Percentiles rank a stretch among this genome's conserved stretches.
These are phyloP conservation scores for Ceryle rudis DNA, from an alignment of 2,797 vertebrate species.

Conservation along the genomic window DNA sequence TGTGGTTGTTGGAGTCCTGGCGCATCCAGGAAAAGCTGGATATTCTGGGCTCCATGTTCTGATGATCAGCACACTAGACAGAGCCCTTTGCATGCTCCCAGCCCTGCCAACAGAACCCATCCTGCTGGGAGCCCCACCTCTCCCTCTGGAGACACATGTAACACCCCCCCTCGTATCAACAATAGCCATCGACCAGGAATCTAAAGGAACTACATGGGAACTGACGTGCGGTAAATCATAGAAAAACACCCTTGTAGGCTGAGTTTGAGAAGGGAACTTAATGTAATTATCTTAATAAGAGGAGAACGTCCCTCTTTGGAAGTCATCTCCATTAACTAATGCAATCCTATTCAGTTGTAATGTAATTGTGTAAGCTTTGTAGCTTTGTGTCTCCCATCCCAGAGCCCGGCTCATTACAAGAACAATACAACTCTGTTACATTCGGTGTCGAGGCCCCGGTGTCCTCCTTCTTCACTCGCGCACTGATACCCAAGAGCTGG, in stretches of 20 bases:
- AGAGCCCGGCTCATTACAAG: not conserved
- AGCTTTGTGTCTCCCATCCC: not conserved
- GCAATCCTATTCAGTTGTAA: not conserved
- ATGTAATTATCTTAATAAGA: conserved; percentile 23
- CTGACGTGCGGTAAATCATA: not conserved
- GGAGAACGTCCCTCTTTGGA: not conserved
- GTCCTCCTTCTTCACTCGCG: not conserved
- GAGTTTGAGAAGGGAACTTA: not conserved
- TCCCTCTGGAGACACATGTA: fast-evolving
- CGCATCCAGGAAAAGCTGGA: not conserved
- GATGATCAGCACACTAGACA: fast-evolving
- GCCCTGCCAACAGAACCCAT: not conserved
- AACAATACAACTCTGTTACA: not conserved
- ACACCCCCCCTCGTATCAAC: not conserved
- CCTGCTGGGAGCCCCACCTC: not conserved
- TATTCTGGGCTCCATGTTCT: not conserved
- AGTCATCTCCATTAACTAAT: conserved; percentile 7
- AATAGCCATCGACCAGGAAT: not conserved
- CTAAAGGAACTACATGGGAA: not conserved
- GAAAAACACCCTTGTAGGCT: not conserved
- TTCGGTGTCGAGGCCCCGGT: not conserved
- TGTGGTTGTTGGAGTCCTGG: not conserved
- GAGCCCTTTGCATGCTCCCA: not conserved
- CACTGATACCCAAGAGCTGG: not conserved
- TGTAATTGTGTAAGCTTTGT: not conserved